Conservation (phyloP, 2,113 vertebrate genomes). For the Ochotona princeps region DNA sequence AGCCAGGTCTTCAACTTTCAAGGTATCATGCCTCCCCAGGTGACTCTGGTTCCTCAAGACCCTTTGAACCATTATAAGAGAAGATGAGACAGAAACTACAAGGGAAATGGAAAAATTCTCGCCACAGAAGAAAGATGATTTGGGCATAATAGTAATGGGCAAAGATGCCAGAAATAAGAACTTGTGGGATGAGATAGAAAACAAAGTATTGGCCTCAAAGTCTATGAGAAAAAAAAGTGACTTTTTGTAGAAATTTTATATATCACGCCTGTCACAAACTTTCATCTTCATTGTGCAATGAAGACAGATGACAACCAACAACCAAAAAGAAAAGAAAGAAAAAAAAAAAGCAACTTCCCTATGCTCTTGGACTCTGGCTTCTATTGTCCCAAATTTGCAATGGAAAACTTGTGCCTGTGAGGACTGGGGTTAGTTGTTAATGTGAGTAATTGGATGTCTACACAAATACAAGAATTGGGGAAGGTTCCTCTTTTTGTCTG, state of each 20-base stretch:
- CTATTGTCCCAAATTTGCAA: constrained; percentile 51
- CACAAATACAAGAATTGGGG: constrained; percentile 63
- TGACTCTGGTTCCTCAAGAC: background rate
- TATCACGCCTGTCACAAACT: constrained; percentile 74
- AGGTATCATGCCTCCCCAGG: background rate
- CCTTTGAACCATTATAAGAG: background rate
- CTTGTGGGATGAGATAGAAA: constrained; percentile 44
- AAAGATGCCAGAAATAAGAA: constrained; percentile 58
- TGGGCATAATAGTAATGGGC: constrained; percentile 28
- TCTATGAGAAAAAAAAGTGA: background rate
- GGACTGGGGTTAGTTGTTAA: constrained; percentile 68
- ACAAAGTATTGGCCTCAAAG: constrained; percentile 19
- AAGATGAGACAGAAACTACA: constrained; percentile 24
- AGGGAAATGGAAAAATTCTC: background rate
- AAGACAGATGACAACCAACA: constrained; percentile 76
- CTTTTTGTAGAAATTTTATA: constrained; percentile 68
- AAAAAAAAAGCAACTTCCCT: constrained; percentile 30
- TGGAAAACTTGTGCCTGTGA: constrained; percentile 63
- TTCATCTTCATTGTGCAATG: constrained; percentile 74
- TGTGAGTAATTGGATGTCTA: constrained; percentile 68
- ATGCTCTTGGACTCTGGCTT: constrained; percentile 69
- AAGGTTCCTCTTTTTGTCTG: constrained; percentile 60
- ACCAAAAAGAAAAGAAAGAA: background rate
- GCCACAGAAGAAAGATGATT: constrained; percentile 41
- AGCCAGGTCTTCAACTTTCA: constrained; percentile 2